Evolutionary conservation across 2,888 invertebrate genomes (phyloP).

Genomic region (Heliconius ismenius): DNA sequence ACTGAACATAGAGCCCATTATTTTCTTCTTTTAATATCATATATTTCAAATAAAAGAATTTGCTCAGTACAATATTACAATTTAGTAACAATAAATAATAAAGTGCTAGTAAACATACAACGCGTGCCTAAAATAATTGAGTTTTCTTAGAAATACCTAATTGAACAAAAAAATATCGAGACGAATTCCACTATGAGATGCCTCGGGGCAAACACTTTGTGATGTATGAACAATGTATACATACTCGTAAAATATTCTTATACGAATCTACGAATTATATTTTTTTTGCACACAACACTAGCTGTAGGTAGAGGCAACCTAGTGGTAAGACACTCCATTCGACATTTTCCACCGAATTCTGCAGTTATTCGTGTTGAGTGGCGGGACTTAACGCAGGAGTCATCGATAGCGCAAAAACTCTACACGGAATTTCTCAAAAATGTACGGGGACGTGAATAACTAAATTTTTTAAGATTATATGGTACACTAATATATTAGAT

Average conservation of each 20-base stretch:
- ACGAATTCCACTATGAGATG: not conserved
- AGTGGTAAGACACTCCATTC: too few species aligned
- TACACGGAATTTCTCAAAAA: not conserved
- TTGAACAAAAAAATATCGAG: not conserved
- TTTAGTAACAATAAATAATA: conserved; percentile 3
- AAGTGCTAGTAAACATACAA: conserved; percentile 10
- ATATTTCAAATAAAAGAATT: not conserved
- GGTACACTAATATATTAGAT: too few species aligned
- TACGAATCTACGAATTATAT: not conserved
- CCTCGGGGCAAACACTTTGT: conserved; percentile 2
- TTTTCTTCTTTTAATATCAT: not conserved
- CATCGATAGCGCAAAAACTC: not conserved
- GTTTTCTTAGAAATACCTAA: conserved; percentile 3
- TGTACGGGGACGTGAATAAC: not conserved
- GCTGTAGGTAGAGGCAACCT: not conserved
- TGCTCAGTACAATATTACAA: not conserved
- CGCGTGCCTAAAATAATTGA: not conserved
- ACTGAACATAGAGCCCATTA: not conserved
- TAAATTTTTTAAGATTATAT: too few species aligned
- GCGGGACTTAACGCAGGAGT: not conserved
- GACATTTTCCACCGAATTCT: too few species aligned
- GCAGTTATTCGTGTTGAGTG: too few species aligned
- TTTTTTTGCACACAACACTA: not conserved
- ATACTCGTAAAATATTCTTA: not conserved
- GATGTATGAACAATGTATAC: not conserved